Evolutionary conservation across 2,888 invertebrate genomes (phyloP).

Genomic region (Andrena marginata): DNA sequence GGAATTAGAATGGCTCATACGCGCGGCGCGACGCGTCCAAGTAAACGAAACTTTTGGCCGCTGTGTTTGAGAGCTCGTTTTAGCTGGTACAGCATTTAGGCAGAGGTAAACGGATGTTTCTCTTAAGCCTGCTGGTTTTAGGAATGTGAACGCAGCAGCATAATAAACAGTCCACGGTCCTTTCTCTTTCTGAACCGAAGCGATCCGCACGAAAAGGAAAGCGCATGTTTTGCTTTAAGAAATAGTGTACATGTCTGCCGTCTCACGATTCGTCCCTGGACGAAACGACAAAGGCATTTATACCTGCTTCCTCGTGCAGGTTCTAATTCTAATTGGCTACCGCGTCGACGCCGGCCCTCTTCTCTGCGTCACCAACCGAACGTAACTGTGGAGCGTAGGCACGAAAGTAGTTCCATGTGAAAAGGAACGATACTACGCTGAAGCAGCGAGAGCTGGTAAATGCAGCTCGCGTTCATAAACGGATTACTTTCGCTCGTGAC

Average conservation of each 20-base stretch:
- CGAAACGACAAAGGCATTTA: background rate
- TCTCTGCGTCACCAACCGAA: too few relatives aligned
- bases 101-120: background rate
- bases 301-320: background rate
- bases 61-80: background rate
- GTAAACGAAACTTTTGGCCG: background rate
- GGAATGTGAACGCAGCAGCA: background rate
- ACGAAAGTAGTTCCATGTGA: too few relatives aligned
- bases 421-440: too few relatives aligned
- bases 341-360: background rate
- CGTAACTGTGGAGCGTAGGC: too few relatives aligned
- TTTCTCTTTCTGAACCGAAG: background rate
- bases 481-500: slow-evolving; percentile 39
- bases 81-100: background rate
- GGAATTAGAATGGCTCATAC: background rate
- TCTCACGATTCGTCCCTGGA: background rate
- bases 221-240: too few relatives aligned
- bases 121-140: background rate
- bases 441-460: background rate
- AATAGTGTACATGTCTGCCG: too few relatives aligned
- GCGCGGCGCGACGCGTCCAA: background rate
- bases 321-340: background rate
- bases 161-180: background rate
- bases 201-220: background rate
- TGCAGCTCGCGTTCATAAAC: background rate